Evolutionary conservation across 2,888 invertebrate species (phyloP).

Genomic region (Arrhopalites spinosus): DNA sequence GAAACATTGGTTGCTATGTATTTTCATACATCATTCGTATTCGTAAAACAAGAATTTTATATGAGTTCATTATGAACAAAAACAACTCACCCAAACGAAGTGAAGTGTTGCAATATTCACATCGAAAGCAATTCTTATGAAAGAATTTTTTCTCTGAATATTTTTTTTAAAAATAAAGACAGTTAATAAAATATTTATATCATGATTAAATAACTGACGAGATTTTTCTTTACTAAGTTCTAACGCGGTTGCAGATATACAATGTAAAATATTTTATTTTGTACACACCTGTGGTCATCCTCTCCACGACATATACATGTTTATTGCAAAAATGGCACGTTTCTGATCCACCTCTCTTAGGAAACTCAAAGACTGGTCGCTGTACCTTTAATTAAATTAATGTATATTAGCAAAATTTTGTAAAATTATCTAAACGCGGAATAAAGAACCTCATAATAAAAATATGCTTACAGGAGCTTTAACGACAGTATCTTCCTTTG

Average conservation of each 20-base stretch:
- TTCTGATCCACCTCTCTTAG: constrained; percentile 72
- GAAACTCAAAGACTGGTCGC: constrained; percentile 59
- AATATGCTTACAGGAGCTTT: constrained; percentile 58
- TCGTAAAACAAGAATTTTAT: constrained; percentile 6
- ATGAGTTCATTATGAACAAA: background rate
- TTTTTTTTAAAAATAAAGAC: background rate
- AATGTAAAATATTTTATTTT: background rate
- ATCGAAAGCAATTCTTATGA: constrained; percentile 91
- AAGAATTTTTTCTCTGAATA: constrained; percentile 76
- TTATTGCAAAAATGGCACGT: constrained; percentile 86
- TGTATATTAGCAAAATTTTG: background rate
- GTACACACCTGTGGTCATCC: constrained; percentile 75
- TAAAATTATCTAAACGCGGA: no score
- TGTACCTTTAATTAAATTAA: constrained; percentile 29
- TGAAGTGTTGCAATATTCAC: constrained; percentile 86
- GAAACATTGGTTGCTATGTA: background rate
- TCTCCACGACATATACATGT: constrained; percentile 91
- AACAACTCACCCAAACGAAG: constrained; percentile 71
- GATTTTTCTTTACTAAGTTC: no score
- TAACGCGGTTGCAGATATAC: no score
- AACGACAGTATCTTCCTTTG: constrained; percentile 62
- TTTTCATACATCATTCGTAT: background rate
- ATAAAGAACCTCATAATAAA: no score
- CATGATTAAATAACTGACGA: no score
- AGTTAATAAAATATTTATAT: background rate